phyloP scores from a whole-genome alignment of 2,888 invertebrate genomes.

The Gymnosoma rotundatum region DNA sequence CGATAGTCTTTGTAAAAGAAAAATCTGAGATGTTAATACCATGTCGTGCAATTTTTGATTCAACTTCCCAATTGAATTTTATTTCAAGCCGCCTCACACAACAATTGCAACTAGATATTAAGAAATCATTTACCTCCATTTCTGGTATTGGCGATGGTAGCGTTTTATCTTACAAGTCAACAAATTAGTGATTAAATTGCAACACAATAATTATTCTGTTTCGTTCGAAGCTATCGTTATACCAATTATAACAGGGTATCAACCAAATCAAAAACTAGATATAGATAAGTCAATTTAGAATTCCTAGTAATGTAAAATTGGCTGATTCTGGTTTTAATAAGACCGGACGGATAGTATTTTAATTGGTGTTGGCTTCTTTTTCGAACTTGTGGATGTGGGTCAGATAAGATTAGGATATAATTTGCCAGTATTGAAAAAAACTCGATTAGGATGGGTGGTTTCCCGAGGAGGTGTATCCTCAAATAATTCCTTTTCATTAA shows the following conservation, averaged over 20 bases:
- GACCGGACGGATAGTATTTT: constrained; percentile 22
- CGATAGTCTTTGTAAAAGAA: constrained; percentile 41
- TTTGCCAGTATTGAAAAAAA: constrained; percentile 47
- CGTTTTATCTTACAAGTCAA: neutral
- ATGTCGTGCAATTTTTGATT: constrained; percentile 40
- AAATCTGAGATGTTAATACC: constrained; percentile 31
- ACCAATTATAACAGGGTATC: constrained; percentile 68
- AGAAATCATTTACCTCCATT: constrained; percentile 30
- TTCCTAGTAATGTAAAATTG: constrained; percentile 64
- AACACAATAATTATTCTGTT: constrained; percentile 27
- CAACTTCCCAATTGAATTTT: constrained; percentile 49
- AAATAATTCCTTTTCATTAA: constrained; percentile 3
- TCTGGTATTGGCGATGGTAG: constrained; percentile 55
- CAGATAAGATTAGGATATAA: constrained; percentile 59
- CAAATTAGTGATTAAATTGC: neutral
- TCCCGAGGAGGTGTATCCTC: constrained; percentile 7
- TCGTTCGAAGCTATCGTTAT: constrained; percentile 62
- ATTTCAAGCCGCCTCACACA: constrained; percentile 18
- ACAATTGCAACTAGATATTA: constrained; percentile 20
- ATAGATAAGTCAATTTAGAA: constrained; percentile 53
- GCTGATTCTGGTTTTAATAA: constrained; percentile 69
- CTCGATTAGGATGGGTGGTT: too few species aligned
- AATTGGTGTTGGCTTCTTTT: too few species aligned
- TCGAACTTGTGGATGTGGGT: constrained; percentile 60
- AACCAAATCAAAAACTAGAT: constrained; percentile 60